Percentiles rank a stretch among this genome's conserved stretches.
phyloP scores from a whole-genome alignment of 2,888 invertebrate species.

The Drosophila ezoana region DNA sequence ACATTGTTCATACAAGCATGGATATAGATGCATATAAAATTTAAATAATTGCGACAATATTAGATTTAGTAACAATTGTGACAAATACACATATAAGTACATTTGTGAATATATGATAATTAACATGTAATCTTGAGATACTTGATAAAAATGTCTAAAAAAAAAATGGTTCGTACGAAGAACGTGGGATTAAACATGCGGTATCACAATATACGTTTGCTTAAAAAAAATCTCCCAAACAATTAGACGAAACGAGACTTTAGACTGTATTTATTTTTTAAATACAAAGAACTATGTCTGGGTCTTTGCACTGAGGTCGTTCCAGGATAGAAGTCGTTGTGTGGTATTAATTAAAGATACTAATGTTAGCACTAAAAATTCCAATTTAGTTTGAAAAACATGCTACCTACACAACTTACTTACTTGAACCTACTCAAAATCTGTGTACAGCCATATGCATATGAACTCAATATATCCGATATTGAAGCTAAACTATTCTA shows the following conservation, averaged over 20 bases:
- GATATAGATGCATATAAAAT: constrained; percentile 7
- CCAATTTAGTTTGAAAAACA: not conserved
- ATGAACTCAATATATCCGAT: too few species aligned
- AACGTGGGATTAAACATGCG: too few species aligned
- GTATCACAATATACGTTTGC: too few species aligned
- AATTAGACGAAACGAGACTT: too few species aligned
- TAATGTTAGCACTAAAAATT: too few species aligned
- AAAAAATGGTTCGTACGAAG: too few species aligned
- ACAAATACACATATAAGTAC: constrained; percentile 38
- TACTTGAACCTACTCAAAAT: not conserved
- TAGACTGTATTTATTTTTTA: too few species aligned
- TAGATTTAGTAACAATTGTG: constrained; percentile 60
- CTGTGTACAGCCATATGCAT: not conserved
- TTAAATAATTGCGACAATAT: constrained; percentile 63
- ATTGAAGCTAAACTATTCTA: not conserved
- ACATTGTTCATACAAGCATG: not conserved
- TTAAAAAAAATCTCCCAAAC: too few species aligned
- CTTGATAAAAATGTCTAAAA: too few species aligned
- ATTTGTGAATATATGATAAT: constrained; percentile 13
- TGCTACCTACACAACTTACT: not conserved
- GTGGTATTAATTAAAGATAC: not conserved
- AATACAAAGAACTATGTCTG: too few species aligned
- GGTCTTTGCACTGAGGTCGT: too few species aligned
- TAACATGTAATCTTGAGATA: too few species aligned
- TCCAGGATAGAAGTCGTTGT: not conserved